Evolutionary conservation across 2,113 vertebrate species (phyloP).

Genomic region (Bambusicola thoracicus): DNA sequence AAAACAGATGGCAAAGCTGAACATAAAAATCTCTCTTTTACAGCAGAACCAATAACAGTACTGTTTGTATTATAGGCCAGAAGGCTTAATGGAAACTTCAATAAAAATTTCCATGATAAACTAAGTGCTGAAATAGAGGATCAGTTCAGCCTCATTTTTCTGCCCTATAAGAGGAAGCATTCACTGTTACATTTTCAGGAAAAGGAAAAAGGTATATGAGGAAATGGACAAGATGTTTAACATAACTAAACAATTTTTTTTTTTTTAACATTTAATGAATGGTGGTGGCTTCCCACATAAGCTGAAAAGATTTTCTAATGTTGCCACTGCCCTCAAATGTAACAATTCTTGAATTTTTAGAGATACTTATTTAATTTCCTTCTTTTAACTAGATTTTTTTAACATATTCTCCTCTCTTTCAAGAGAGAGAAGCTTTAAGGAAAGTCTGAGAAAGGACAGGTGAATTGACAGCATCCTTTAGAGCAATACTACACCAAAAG

Average conservation of each 20-base stretch:
- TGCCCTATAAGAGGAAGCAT: not conserved
- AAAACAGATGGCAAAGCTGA: conserved; percentile 55
- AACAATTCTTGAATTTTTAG: not conserved
- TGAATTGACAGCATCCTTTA: not conserved
- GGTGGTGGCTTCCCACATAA: not conserved
- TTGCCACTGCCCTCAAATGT: not conserved
- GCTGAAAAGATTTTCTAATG: not conserved
- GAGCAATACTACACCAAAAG: not conserved
- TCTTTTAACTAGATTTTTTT: not conserved
- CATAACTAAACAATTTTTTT: not conserved
- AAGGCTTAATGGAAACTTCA: conserved; percentile 48
- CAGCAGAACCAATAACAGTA: conserved; percentile 45
- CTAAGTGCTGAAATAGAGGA: conserved; percentile 6
- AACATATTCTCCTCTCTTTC: accelerated
- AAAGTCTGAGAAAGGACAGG: not conserved
- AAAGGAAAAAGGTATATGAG: not conserved
- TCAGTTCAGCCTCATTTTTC: not conserved
- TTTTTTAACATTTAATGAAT: not conserved
- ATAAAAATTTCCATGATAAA: conserved; percentile 39
- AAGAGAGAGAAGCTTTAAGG: not conserved
- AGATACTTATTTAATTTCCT: not conserved
- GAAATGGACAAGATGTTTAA: not conserved
- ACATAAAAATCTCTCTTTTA: conserved; percentile 33
- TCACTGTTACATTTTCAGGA: not conserved
- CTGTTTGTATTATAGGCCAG: conserved; percentile 16